Evolutionary conservation across 2,888 invertebrate species (phyloP).

Genomic region (Microplitis deprimator): DNA sequence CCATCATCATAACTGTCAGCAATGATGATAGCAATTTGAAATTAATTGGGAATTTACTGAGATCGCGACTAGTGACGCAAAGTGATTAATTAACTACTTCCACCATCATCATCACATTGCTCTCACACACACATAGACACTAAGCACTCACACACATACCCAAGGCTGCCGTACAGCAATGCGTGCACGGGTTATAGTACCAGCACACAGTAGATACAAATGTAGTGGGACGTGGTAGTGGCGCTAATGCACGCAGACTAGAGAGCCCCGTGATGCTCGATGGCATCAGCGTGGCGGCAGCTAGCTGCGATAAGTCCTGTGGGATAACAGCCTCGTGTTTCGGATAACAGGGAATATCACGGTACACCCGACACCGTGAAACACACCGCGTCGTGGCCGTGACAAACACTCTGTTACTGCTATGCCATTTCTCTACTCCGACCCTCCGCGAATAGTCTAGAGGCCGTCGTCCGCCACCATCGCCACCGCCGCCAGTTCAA

Average conservation of each 20-base stretch:
- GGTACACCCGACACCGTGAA: constrained; percentile 62
- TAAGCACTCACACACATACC: no score
- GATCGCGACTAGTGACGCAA: constrained; percentile 62
- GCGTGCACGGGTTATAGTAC: background rate
- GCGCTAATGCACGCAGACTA: background rate
- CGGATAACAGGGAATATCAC: constrained; percentile 70
- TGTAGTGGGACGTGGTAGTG: background rate
- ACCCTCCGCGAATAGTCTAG: constrained; percentile 11
- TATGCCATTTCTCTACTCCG: constrained; percentile 18
- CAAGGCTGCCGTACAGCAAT: background rate
- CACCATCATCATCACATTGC: constrained; percentile 29
- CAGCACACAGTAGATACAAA: background rate
- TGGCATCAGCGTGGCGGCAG: constrained; percentile 45
- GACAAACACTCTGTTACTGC: constrained; percentile 48
- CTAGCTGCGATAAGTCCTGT: constrained; percentile 67
- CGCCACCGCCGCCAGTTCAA: background rate
- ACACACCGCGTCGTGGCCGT: constrained; percentile 50
- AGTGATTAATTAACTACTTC: constrained; percentile 61
- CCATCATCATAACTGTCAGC: constrained; percentile 39
- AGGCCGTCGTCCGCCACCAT: constrained; percentile 19
- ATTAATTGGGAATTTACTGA: constrained; percentile 67
- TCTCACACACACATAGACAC: background rate
- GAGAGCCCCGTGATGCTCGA: constrained; percentile 41
- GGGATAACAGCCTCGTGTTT: constrained; percentile 70
- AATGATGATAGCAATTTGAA: constrained; percentile 63